A percentile compares a stretch with the other conserved stretches of the same genome.
phyloP scores from a whole-genome alignment of 1,140 invertebrate genomes.

The Pinna nobilis region DNA sequence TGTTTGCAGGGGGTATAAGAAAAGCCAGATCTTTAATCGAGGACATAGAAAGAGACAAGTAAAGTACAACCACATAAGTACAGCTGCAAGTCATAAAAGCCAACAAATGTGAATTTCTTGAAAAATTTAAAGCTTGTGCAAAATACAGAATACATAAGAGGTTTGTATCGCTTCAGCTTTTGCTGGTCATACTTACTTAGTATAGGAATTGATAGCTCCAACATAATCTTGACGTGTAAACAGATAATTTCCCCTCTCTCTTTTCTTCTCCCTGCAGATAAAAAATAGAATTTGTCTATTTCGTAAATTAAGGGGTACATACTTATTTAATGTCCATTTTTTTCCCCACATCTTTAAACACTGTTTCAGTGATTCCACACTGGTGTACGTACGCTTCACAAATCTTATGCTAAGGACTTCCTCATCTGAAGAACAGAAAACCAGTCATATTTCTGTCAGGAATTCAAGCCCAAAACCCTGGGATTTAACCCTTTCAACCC shows the following conservation, averaged over 20 bases:
- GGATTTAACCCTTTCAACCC: too few species aligned
- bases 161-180: too few species aligned
- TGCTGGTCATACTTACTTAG: constrained; percentile 71
- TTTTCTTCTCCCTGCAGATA: constrained; percentile 82
- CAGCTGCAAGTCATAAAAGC: not conserved
- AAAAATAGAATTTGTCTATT: not conserved
- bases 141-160: too few species aligned
- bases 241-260: constrained; percentile 91
- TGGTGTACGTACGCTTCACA: too few species aligned
- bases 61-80: not conserved
- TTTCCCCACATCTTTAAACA: not conserved
- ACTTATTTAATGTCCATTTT: not conserved
- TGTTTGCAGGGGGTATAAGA: too few species aligned
- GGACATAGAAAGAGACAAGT: too few species aligned
- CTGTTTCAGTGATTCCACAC: not conserved
- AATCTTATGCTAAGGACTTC: too few species aligned
- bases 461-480: too few species aligned
- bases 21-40: too few species aligned
- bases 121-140: not conserved
- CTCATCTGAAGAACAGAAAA: too few species aligned
- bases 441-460: too few species aligned
- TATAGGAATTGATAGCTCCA: constrained; percentile 88
- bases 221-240: constrained; percentile 86
- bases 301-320: not conserved
- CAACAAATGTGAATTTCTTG: not conserved